Percentiles rank a stretch among this genome's conserved stretches.
These are phyloP conservation scores for Gymnocypris eckloni DNA, from an alignment of 2,797 vertebrate species.

Conservation along the genomic window DNA sequence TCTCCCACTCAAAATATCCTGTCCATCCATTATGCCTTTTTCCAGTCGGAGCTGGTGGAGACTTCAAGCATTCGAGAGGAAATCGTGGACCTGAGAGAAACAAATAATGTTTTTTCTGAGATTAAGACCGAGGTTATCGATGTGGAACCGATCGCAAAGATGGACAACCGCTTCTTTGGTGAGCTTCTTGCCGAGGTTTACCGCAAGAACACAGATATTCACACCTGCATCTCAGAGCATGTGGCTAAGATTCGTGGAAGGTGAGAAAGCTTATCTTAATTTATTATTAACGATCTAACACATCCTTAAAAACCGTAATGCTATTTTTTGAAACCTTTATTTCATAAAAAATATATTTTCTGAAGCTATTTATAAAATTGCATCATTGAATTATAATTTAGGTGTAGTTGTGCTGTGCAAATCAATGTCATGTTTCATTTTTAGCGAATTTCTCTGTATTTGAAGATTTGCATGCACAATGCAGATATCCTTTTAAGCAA, in stretches of 20 bases:
- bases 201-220: conserved; percentile 89
- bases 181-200: conserved; percentile 93
- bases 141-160: conserved; percentile 67
- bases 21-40: neutral
- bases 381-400: neutral
- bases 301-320: neutral
- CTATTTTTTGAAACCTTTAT: neutral
- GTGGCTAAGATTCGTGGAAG: conserved; percentile 89
- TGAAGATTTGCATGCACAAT: neutral
- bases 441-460: neutral
- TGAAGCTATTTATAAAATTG: neutral
- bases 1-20: neutral
- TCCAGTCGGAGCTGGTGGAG: conserved; percentile 46
- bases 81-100: neutral
- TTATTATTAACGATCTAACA: neutral
- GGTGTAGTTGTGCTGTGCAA: neutral
- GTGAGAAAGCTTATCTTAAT: conserved; percentile 66
- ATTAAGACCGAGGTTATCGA: conserved; percentile 59
- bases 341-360: neutral
- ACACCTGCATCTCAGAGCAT: conserved; percentile 87
- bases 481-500: neutral
- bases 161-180: conserved; percentile 93
- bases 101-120: conserved; percentile 31
- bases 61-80: conserved; percentile 31
- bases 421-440: neutral